Base-by-base conservation (phyloP, 2,888 invertebrate species). In the Erynnis tages region DNA sequence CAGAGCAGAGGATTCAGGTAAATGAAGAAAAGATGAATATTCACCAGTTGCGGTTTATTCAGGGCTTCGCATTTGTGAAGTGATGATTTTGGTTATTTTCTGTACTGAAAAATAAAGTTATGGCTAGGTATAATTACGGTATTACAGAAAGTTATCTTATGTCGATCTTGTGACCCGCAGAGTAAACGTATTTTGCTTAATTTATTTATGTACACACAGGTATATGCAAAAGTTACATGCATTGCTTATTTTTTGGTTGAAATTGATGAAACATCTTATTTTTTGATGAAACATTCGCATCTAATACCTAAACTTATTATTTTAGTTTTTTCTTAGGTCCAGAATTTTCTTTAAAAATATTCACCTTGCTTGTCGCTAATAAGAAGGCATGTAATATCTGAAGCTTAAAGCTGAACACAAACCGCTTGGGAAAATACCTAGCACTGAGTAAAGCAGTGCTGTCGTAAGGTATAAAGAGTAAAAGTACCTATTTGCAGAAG, bases 41-140 rank as follows among this genome's bases (percentile, higher is more conserved):
- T 48, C 44, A 40, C 34, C 34, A 30, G 44, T 34, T 32, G 23
- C 32, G 45, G 43, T 54, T 45, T 49, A 45, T 54, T 45, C 32
- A 34, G 21, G 21, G 32, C 34, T 23, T 23, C 32, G 17, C 41
- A 27, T 45, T 14, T 2, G 23, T 32, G 14, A 21, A 34, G 13
- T 23, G 14, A 30, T 23, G 44, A 34, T 34, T 32, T 11, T 16
- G 32, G 32, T 5, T 14, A 8, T 21, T 32, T 32, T 23, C 19
- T 14, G n/a, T 34, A 8, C 27, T 34, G 5, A 0, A 34, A 44
- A 44, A 23, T 23, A 23, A 45, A 45, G 6, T 41, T n/a, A 14
- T 13, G 16, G 1, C 32, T 7, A 27, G 5, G 21, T 4, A 5
- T 21, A 21, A 21, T 21, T 21, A 21, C 3, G 3, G 21, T 4